Base-by-base conservation (phyloP, 1,140 invertebrate genomes). In the Bombus sibiricus region DNA sequence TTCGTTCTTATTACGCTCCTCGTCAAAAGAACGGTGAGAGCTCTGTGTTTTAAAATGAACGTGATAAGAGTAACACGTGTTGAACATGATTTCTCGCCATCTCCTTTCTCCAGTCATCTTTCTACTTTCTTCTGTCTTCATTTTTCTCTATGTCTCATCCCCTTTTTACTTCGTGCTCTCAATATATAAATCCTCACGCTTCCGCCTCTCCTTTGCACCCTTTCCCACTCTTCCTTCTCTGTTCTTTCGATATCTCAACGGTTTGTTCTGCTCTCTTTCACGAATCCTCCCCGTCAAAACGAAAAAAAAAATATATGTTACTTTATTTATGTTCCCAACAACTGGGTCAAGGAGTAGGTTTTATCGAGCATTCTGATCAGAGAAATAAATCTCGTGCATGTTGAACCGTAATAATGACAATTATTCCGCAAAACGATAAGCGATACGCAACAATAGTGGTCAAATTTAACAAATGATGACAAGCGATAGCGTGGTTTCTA, bases 51-150 rank as follows among this genome's bases (percentile, higher is more conserved):
- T 83, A 78, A 90, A 92, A 92, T 93, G 88, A 93, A 92, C 86
- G 90, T 89, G 93, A 94, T 93, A 94, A 93, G 91, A 86, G 91
- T 92, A 93, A 93, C 92, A 94, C 93, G 93, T 93, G 93, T 94
- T 93, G 93, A 94, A 91, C 93, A 92, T 89, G 92, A 89, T 92
- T 85, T 86, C 87, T 89, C 88, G 62, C 73, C 81, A 81, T 83
- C 85, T 34, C 22, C 8, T 59, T 71, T 78, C n/a, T n/a, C 1
- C 66, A 62, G 15, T 62, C 66, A 66, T 71, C 53, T 57, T 76
- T 57, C 15, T 69, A 66, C 74, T 77, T 81, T 71, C 77, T 86
- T 84, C 68, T 73, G 83, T 78, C 81, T 73, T 75, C 81, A 66
- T 32, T 83, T 32, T 41, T 71, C 66, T 68, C 78, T 59, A 25